Percentiles rank a stretch among this genome's conserved stretches.
phyloP scores from a whole-genome alignment of 1,140 invertebrate species.

The Camponotus vicinus region DNA sequence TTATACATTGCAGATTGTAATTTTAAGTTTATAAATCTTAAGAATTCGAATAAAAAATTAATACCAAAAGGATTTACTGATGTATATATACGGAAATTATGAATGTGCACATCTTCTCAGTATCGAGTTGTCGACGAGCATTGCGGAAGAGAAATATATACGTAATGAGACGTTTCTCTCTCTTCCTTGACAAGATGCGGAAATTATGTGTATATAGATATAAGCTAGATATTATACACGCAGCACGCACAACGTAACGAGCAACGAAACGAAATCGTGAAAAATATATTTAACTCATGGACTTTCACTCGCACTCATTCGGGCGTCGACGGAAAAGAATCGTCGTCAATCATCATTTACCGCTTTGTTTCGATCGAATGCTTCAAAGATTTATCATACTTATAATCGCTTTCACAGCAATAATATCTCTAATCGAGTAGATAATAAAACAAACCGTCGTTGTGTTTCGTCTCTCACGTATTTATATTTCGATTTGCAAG shows the following conservation, averaged over 20 bases:
- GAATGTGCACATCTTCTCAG: neutral
- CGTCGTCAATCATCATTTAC: neutral
- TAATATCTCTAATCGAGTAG: neutral
- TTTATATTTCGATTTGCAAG: neutral
- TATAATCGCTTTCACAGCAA: conserved; percentile 44
- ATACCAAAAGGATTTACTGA: neutral
- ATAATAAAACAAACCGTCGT: neutral
- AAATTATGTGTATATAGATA: neutral
- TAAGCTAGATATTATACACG: neutral
- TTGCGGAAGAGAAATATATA: neutral
- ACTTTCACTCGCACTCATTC: conserved; percentile 80
- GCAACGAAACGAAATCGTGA: conserved; percentile 61
- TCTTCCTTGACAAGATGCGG: too few species aligned
- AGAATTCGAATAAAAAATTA: neutral
- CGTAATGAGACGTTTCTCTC: too few species aligned
- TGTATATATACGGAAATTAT: neutral
- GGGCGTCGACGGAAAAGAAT: conserved; percentile 65
- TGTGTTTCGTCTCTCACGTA: neutral
- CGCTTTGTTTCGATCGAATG: neutral
- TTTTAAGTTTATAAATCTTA: neutral
- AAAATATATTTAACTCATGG: conserved; percentile 79
- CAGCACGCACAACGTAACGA: neutral
- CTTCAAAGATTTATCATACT: neutral
- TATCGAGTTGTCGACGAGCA: neutral
- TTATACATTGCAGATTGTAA: neutral